These are phyloP conservation scores for Campylomormyrus tamandua DNA, from an alignment of 2,113 vertebrate species.

Conservation along the genomic window DNA sequence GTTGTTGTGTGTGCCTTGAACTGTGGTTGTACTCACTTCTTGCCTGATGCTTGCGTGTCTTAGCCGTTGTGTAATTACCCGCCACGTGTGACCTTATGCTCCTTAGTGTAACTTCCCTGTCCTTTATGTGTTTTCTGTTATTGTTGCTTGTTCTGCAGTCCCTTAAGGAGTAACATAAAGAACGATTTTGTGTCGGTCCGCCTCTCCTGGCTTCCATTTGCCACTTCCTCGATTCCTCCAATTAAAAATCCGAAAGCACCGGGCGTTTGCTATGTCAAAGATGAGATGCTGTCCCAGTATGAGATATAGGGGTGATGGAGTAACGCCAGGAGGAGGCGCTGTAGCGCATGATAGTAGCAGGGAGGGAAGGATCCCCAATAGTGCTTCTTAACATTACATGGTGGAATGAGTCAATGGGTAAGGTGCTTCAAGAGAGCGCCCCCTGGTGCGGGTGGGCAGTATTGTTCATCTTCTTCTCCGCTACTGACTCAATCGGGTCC, in stretches of 20 bases:
- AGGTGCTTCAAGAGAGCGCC: background rate
- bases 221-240: background rate
- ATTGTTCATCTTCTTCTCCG: background rate
- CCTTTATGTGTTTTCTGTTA: too few species aligned
- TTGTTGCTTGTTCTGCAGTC: too few species aligned
- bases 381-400: background rate
- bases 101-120: too few species aligned
- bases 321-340: background rate
- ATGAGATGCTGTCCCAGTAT: background rate
- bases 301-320: background rate
- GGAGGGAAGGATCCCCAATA: background rate
- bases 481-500: background rate
- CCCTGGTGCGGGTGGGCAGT: background rate
- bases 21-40: too few species aligned
- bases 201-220: too few species aligned
- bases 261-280: background rate
- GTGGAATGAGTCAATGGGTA: background rate
- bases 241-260: background rate
- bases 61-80: too few species aligned
- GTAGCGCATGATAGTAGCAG: background rate
- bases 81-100: too few species aligned
- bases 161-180: too few species aligned
- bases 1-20: too few species aligned
- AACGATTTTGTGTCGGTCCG: too few species aligned
- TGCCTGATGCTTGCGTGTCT: too few species aligned